A percentile compares a stretch with the other conserved stretches of the same genome.
Conservation (phyloP, 2,888 invertebrate species). For the Girardia tigrina region DNA sequence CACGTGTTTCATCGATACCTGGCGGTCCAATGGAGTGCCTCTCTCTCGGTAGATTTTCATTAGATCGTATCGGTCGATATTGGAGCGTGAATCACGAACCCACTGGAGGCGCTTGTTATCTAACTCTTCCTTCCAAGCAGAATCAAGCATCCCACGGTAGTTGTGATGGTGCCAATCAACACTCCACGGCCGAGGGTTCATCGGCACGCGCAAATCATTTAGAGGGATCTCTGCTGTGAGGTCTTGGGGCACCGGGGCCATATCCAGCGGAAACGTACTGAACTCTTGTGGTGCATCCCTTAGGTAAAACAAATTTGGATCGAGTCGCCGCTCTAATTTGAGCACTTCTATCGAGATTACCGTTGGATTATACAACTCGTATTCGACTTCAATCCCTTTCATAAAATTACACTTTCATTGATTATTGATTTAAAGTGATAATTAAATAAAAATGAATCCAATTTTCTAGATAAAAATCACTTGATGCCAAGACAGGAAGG, state of each 20-base stretch:
- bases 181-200: background rate
- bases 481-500: no score
- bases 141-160: slow-evolving; percentile 17
- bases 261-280: slow-evolving; percentile 76
- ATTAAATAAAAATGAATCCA: no score
- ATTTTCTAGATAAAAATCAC: no score
- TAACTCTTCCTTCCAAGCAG: background rate
- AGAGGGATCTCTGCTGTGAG: slow-evolving; percentile 67
- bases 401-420: slow-evolving; percentile 38
- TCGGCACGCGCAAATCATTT: slow-evolving; percentile 54
- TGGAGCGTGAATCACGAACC: background rate
- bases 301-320: slow-evolving; percentile 72
- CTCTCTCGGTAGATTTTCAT: background rate
- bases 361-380: slow-evolving; percentile 81
- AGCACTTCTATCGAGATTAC: slow-evolving; percentile 76
- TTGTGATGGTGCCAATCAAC: slow-evolving; percentile 7
- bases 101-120: background rate
- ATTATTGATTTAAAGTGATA: no score
- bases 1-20: background rate
- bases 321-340: slow-evolving; percentile 76
- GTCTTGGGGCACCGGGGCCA: slow-evolving; percentile 67
- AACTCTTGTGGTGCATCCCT: slow-evolving; percentile 73
- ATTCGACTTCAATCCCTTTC: slow-evolving; percentile 59
- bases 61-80: slow-evolving; percentile 14
- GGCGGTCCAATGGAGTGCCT: background rate